These are phyloP conservation scores for Eristalis tenax DNA, from an alignment of 2,888 invertebrate genomes.

Conservation along the genomic window DNA sequence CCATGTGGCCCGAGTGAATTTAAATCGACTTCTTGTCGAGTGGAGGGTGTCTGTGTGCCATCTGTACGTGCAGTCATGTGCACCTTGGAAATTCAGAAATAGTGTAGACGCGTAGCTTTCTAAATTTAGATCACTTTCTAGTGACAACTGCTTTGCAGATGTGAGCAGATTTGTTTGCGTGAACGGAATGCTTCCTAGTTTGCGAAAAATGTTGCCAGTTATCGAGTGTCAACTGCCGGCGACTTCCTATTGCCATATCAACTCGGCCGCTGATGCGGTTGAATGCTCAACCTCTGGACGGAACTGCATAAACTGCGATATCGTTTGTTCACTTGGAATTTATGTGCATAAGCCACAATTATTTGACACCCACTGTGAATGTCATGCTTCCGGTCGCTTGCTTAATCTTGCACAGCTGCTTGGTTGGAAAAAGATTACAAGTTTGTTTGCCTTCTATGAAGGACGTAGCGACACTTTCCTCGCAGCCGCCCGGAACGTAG, in stretches of 20 bases:
- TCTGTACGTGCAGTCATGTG: neutral
- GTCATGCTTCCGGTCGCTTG: too few relatives aligned
- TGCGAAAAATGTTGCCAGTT: neutral
- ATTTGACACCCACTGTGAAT: too few relatives aligned
- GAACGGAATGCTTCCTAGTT: neutral
- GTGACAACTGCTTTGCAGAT: neutral
- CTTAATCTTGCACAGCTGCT: too few relatives aligned
- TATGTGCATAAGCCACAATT: too few relatives aligned
- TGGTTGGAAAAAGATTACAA: too few relatives aligned
- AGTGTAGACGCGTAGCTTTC: neutral
- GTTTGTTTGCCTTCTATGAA: too few relatives aligned
- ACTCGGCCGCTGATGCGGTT: neutral
- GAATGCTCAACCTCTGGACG: too few relatives aligned
- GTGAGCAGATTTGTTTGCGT: neutral
- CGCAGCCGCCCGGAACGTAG: too few relatives aligned
- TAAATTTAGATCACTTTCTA: neutral
- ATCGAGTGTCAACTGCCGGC: neutral
- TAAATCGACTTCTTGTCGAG: neutral
- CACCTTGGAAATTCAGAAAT: neutral
- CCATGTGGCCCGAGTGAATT: neutral
- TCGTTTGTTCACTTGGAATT: neutral
- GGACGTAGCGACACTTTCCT: too few relatives aligned
- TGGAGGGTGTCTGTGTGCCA: neutral
- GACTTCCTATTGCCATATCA: neutral
- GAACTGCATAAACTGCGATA: too few relatives aligned